Conservation (phyloP, 1,140 invertebrate species). For the Anoplolepis gracilipes region DNA sequence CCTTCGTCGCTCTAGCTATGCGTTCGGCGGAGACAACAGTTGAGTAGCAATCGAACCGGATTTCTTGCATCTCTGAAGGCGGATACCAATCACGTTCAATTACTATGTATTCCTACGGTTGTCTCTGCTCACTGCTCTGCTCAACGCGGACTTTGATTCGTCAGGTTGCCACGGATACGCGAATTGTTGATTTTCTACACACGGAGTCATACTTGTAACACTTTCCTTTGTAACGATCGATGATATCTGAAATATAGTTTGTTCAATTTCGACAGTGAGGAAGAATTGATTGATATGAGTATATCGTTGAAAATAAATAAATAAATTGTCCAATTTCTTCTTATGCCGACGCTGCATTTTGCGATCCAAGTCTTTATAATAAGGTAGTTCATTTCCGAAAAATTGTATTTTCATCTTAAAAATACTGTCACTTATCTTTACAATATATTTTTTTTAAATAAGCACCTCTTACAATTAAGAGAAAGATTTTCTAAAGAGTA, state of each 20-base stretch:
- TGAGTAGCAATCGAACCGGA: slow-evolving; percentile 48
- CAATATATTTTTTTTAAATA: too few species aligned
- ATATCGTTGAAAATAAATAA: neutral
- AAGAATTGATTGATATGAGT: neutral
- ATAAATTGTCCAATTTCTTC: slow-evolving; percentile 36
- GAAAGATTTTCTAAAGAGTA: too few species aligned
- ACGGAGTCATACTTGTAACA: neutral
- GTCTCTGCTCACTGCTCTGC: slow-evolving; percentile 19
- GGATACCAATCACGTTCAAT: slow-evolving; percentile 45
- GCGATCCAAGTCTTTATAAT: too few species aligned
- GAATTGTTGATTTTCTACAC: slow-evolving; percentile 43
- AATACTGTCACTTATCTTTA: too few species aligned
- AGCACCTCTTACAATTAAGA: too few species aligned
- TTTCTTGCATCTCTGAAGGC: slow-evolving; percentile 22
- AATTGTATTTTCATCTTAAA: too few species aligned
- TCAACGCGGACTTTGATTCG: slow-evolving; percentile 51
- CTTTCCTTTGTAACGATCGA: slow-evolving; percentile 31
- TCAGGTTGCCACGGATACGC: slow-evolving; percentile 70
- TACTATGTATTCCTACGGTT: slow-evolving; percentile 31
- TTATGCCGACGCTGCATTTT: slow-evolving; percentile 2
- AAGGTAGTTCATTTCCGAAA: too few species aligned
- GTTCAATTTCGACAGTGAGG: neutral
- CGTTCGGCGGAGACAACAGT: slow-evolving; percentile 21
- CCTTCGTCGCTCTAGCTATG: neutral
- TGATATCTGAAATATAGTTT: slow-evolving; percentile 2